Evolutionary conservation across 2,113 vertebrate genomes (phyloP), one percentile per base, ranked within the genome.

Genomic region (Cryptoleucopteryx plumbea): DNA sequence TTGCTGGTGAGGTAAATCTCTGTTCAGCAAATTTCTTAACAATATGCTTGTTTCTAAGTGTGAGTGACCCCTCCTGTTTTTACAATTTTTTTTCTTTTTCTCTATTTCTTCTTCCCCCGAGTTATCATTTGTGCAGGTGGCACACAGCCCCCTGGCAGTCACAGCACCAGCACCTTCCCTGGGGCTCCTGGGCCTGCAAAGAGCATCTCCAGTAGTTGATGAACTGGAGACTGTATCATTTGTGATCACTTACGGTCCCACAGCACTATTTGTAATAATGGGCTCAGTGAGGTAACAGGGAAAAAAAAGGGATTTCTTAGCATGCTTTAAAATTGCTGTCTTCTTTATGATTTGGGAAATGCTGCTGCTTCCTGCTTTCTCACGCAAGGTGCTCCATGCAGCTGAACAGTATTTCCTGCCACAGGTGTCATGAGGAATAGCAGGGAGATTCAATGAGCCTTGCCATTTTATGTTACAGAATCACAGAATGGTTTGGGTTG

Each of bases 241-340:
- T 36, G 16, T 42, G 21, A 27, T 22, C 23, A 13, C 31, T n/a
- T 65, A 9, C 1, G 13, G 25, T 29, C 50, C 32, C n/a, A 13
- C 48, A 68, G 32, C 5, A 26, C 38, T 36, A 4, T n/a, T 38
- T 32, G 20, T 72, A 48, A 73, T n/a, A 43, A 73, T 32, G 43
- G 1, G 1, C 5, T 43, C 13, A 34, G 9, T 38, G 42, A 61
- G 13, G 3, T 61, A 61, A 50, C 0, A 1, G 16, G n/a, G 12
- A 1, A 23, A 25, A 31, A 23, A 38, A 34, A 5, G 4, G 14
- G 16, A 20, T 58, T 82, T 63, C n/a, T 58, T 63, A 52, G 32
- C 15, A 16, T 27, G 21, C 2, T 81, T 88, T 82, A 32, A 58
- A 87, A 62, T 32, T 58, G 7, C 25, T 50, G 29, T 36, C 11